Evolutionary conservation across 2,113 vertebrate genomes (phyloP).

Genomic region (Microtus pennsylvanicus): DNA sequence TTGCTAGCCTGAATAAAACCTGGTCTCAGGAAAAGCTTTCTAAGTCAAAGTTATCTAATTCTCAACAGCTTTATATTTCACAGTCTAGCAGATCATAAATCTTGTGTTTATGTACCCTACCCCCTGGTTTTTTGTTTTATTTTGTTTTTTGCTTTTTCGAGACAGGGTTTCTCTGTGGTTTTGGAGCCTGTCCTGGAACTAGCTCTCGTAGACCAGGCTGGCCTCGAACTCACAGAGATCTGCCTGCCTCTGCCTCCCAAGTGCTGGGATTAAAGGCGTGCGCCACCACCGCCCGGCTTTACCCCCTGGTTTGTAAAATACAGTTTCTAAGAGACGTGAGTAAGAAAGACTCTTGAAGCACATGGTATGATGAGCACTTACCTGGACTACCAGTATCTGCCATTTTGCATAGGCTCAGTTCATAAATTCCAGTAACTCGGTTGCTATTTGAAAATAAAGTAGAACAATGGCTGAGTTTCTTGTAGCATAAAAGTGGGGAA

Average conservation of each 20-base stretch:
- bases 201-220: no score
- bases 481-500: not conserved
- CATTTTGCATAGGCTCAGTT: slow-evolving; percentile 98
- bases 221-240: no score
- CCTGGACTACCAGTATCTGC: slow-evolving; percentile 98
- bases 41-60: not conserved
- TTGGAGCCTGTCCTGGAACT: no score
- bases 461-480: slow-evolving; percentile 51
- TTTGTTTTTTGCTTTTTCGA: no score
- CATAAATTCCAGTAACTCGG: slow-evolving; percentile 97
- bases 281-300: not conserved
- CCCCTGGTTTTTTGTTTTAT: not conserved
- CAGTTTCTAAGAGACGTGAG: not conserved
- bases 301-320: slow-evolving; percentile 7
- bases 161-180: no score
- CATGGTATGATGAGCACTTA: slow-evolving; percentile 80
- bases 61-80: not conserved
- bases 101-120: not conserved
- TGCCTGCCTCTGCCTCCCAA: no score
- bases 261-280: no score
- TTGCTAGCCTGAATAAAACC: not conserved
- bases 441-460: slow-evolving; percentile 90
- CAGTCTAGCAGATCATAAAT: not conserved
- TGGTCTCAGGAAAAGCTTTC: not conserved
- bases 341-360: not conserved